phyloP scores from a whole-genome alignment of 2,888 invertebrate genomes.

The Oligia latruncula region DNA sequence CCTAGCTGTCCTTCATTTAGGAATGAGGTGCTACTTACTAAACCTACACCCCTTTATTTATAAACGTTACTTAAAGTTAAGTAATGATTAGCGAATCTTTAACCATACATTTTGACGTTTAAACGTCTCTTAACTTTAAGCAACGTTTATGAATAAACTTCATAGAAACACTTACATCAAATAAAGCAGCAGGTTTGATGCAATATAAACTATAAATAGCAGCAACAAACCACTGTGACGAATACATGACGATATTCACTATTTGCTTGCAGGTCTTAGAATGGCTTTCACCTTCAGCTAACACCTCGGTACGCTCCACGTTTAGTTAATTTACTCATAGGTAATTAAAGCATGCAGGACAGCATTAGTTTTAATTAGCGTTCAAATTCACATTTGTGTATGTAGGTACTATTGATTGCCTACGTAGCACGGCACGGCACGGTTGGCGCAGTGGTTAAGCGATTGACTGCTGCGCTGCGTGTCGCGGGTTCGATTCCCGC shows the following conservation, averaged over 20 bases:
- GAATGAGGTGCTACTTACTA: not conserved
- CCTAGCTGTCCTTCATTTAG: not conserved
- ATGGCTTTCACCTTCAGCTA: not conserved
- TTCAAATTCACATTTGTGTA: not conserved
- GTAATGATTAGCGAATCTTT: no score
- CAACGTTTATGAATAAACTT: no score
- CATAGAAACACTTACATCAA: conserved; percentile 36
- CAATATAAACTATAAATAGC: conserved; percentile 27
- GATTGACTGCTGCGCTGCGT: no score
- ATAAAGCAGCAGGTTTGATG: conserved; percentile 18
- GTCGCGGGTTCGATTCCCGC: no score
- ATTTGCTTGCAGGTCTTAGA: conserved; percentile 1
- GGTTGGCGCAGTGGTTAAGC: no score
- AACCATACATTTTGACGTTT: no score
- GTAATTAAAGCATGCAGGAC: conserved; percentile 42
- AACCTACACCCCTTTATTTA: no score
- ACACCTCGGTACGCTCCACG: not conserved
- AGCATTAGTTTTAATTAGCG: conserved; percentile 60
- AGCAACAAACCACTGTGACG: not conserved
- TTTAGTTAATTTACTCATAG: conserved; percentile 15
- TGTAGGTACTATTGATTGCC: not conserved
- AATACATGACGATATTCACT: conserved; percentile 33
- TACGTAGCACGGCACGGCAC: not conserved
- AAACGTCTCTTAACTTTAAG: no score
- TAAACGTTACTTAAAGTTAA: no score